Base-by-base conservation (phyloP, 2,113 vertebrate species). In the Craseonycteris thonglongyai region DNA sequence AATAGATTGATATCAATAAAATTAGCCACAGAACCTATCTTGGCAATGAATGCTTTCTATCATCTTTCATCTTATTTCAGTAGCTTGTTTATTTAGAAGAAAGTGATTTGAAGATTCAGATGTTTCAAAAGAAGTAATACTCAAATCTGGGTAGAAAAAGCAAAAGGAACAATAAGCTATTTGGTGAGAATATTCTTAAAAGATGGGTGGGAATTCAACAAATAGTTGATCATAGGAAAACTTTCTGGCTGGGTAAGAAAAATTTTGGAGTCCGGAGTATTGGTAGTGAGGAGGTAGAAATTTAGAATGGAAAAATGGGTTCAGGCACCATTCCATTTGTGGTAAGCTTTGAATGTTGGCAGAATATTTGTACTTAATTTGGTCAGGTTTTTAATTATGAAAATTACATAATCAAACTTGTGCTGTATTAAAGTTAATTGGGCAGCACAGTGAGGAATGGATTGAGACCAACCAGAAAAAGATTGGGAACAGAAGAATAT, bases 361-460 rank as follows among this genome's bases (percentile, higher is more conserved):
- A 91, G 38, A 80, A 76, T 2, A 74, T 35, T 54, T 71, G 16
- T 74, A 51, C 49, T 88, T 80, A n/a, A 7, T 79, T 76, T 86
- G 33, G 58, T 87, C 58, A 74, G 16, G 54, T 51, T 88, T 84
- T 33, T 69, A 19, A 76, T n/a, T 15, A 74, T 71, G 14, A 3
- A 40, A 88, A 2, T 78, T 96, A 80, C 8, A 75, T 78, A 81
- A 75, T 85, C 61, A 66, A 69, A 83, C 16, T 12, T 63, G 14
- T 75, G n/a, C 15, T 95, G 84, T 89, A 86, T 68, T 78, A 45
- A 76, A 90, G 49, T 76, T 92, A 81, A 92, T 49, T 90, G 51
- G n/a, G 4, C 33, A 83, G 10, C 38, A 83, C 45, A 35, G 22
- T 58, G 51, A 54, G 8, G 35, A 65, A 59, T 81, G 72, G 18